Percentiles rank a stretch among this genome's conserved stretches.
Conservation (phyloP, 2,797 vertebrate species). For the Remorina albescens region DNA sequence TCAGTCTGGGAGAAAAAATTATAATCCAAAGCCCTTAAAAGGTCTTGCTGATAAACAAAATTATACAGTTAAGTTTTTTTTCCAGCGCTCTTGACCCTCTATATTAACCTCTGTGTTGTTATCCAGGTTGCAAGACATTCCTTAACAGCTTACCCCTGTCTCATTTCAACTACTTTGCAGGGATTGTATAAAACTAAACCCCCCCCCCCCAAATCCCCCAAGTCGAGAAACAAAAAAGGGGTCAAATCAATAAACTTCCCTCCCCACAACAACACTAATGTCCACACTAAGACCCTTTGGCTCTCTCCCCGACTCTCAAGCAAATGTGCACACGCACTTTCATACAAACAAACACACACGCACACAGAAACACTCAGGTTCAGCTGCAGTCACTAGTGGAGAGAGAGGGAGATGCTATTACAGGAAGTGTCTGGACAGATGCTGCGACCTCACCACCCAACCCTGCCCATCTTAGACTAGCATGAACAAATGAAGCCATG, state of each 20-base stretch:
- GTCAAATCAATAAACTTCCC: constrained; percentile 72
- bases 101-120: constrained; percentile 52
- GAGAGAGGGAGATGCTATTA: constrained; percentile 80
- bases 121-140: constrained; percentile 57
- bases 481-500: constrained; percentile 83
- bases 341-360: constrained; percentile 42
- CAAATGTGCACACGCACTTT: constrained; percentile 52
- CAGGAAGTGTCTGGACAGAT: constrained; percentile 72
- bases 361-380: constrained; percentile 51
- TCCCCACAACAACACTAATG: constrained; percentile 72
- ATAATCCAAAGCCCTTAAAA: constrained; percentile 75
- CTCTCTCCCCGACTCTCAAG: constrained; percentile 76
- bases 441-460: constrained; percentile 61
- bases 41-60: constrained; percentile 61
- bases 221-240: constrained; percentile 73
- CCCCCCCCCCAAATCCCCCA: constrained; percentile 63
- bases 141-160: constrained; percentile 52
- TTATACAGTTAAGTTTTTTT: constrained; percentile 20
- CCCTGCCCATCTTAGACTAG: constrained; percentile 73
- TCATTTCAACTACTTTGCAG: constrained; percentile 63
- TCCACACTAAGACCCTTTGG: constrained; percentile 67
- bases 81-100: constrained; percentile 27
- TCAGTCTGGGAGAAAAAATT: constrained; percentile 56
- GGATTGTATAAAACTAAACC: constrained; percentile 77
- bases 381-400: constrained; percentile 70